Conservation (phyloP, 2,888 invertebrate genomes). For the Synergus japonicus region DNA sequence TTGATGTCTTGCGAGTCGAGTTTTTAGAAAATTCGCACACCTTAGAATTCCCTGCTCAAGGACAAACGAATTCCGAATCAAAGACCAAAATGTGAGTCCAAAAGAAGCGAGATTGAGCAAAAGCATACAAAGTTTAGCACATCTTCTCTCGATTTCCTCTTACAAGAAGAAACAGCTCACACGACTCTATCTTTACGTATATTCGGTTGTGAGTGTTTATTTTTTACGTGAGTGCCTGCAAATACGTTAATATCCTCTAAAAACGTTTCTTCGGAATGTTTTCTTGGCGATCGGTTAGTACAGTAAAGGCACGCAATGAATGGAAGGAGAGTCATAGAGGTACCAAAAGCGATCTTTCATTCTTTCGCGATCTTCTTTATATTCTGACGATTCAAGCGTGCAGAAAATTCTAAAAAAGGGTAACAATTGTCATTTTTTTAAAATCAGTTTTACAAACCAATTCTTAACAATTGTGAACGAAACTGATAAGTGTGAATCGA, state of each 20-base stretch:
- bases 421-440: background rate
- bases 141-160: constrained; percentile 18
- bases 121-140: constrained; percentile 28
- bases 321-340: constrained; percentile 59
- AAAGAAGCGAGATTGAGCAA: constrained; percentile 30
- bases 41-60: background rate
- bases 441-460: background rate
- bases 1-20: constrained; percentile 40
- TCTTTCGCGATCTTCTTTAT: constrained; percentile 20
- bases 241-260: constrained; percentile 44
- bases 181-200: constrained; percentile 11
- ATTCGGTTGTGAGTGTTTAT: background rate
- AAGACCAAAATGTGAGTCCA: background rate
- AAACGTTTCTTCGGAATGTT: constrained; percentile 55
- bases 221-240: constrained; percentile 26
- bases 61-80: background rate
- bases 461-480: background rate
- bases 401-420: constrained; percentile 9
- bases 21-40: background rate
- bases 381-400: constrained; percentile 12
- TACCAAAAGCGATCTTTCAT: constrained; percentile 53
- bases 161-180: constrained; percentile 11
- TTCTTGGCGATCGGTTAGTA: constrained; percentile 56
- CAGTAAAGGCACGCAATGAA: constrained; percentile 59
- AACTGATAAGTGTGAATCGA: constrained; percentile 1